Conservation (phyloP, 1,140 invertebrate species). For the Homalodisca vitripennis region DNA sequence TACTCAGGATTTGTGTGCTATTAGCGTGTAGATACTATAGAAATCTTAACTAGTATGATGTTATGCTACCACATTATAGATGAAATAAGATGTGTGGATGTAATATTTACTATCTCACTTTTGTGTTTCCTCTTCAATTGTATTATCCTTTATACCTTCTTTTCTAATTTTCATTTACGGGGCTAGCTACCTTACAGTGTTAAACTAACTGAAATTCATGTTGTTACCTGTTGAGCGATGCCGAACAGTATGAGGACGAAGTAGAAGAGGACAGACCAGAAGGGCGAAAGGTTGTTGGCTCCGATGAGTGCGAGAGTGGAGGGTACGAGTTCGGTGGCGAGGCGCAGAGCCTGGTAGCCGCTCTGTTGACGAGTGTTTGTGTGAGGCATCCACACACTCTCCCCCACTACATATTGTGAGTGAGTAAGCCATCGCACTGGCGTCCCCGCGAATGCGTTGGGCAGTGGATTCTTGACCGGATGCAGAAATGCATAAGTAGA, state of each 20-base stretch:
- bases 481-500: conserved; percentile 71
- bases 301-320: conserved; percentile 73
- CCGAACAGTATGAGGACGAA: conserved; percentile 82
- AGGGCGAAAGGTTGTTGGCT: conserved; percentile 65
- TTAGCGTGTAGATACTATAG: too few relatives aligned
- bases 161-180: too few relatives aligned
- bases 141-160: too few relatives aligned
- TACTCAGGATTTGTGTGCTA: too few relatives aligned
- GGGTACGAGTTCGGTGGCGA: conserved; percentile 83
- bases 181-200: too few relatives aligned
- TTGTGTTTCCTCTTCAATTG: too few relatives aligned
- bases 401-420: conserved; percentile 68
- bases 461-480: conserved; percentile 52
- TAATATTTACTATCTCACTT: too few relatives aligned
- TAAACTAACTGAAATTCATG: not conserved
- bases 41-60: too few relatives aligned
- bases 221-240: conserved; percentile 70
- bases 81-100: too few relatives aligned
- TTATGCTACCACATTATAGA: too few relatives aligned
- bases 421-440: conserved; percentile 67
- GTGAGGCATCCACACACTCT: conserved; percentile 59
- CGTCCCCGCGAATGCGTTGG: conserved; percentile 51
- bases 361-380: conserved; percentile 57
- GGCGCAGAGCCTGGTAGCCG: conserved; percentile 72
- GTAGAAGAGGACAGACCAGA: conserved; percentile 87